Base-by-base conservation (phyloP, 2,113 vertebrate species). In the Oxygymnocypris stewartii region DNA sequence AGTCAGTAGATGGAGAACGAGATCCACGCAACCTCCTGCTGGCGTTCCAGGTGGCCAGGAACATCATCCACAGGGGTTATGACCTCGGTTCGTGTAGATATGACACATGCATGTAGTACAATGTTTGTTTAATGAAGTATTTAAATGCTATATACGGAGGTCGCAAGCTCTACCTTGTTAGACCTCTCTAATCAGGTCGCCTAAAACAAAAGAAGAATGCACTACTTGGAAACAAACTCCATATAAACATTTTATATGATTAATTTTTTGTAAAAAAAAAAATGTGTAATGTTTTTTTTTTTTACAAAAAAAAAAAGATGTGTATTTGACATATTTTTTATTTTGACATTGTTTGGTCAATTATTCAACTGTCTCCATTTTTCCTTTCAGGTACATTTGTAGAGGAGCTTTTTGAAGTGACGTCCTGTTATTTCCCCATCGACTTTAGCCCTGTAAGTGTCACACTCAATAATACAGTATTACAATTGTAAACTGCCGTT, bases 401-500 rank as follows among this genome's bases (percentile, higher is more conserved):
- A 79, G 98, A 99, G 85, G 98, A 99, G 91, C 93, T 99, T 63
- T 99, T 99, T 91, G 98, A 99, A 94, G 97, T 99, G 93, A 99
- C 96, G 0, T 99, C 98, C 88, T 98, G 97, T 93, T 99, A 99
- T 87, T 99, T 99, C 88, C 98, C 98, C 74, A 96, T 99, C 88
- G 97, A 99, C 93, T 99, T 99, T 95, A 96, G 91, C 57, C 98
- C 98, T 35, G 87, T 90, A 79, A 16, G 89, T 87, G 28, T 31
- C 28, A n/a, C 28, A 31, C 28, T 31, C 8, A 61, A n/a, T 4
- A n/a, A 61, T 61, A 61, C 57, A 10, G 20, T 61, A 51, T 51
- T 49, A 49, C 3, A 49, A 49, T 49, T 13, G 13, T 3, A 49
- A 49, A 12, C 1, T 13, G 11, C 47, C 2, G 6, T 57, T 57